A percentile compares a stretch with the other conserved stretches of the same genome.
Evolutionary conservation across 2,888 invertebrate genomes (phyloP).

Genomic region (Rhorus exstirpatorius): DNA sequence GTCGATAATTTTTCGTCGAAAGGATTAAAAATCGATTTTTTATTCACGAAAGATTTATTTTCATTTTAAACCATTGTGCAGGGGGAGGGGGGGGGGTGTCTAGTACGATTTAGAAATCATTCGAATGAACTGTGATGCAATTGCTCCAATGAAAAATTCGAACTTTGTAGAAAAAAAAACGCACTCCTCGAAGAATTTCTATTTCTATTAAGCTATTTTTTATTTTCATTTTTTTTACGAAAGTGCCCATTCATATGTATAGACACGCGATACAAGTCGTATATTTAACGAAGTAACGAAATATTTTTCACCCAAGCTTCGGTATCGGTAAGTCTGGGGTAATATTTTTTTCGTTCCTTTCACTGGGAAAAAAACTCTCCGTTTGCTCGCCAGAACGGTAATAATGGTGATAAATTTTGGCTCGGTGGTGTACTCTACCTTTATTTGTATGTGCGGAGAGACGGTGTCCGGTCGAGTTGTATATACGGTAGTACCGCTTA

Average conservation of each 20-base stretch:
- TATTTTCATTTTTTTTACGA: too few species aligned
- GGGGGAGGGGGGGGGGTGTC: too few species aligned
- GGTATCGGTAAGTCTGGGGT: neutral
- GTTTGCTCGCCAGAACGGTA: constrained; percentile 48
- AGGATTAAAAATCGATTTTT: neutral
- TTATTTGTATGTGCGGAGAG: constrained; percentile 39
- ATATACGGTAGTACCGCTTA: constrained; percentile 40
- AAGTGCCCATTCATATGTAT: too few species aligned
- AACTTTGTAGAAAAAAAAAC: too few species aligned
- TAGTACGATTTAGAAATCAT: too few species aligned
- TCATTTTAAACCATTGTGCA: too few species aligned
- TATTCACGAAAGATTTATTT: too few species aligned
- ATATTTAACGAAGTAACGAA: constrained; percentile 10
- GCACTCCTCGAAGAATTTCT: too few species aligned
- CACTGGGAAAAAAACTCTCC: constrained; percentile 54
- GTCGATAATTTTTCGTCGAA: neutral
- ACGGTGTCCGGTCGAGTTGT: constrained; percentile 16
- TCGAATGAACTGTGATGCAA: too few species aligned
- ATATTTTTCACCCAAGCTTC: neutral
- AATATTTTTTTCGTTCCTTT: constrained; percentile 16
- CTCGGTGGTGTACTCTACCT: constrained; percentile 56
- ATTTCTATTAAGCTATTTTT: too few species aligned
- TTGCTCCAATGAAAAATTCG: too few species aligned
- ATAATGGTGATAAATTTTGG: constrained; percentile 67
- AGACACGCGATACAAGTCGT: too few species aligned